A percentile compares a stretch with the other conserved stretches of the same genome.
These are phyloP conservation scores for Lumbricus terrestris DNA, from an alignment of 2,888 invertebrate genomes.

Conservation along the genomic window DNA sequence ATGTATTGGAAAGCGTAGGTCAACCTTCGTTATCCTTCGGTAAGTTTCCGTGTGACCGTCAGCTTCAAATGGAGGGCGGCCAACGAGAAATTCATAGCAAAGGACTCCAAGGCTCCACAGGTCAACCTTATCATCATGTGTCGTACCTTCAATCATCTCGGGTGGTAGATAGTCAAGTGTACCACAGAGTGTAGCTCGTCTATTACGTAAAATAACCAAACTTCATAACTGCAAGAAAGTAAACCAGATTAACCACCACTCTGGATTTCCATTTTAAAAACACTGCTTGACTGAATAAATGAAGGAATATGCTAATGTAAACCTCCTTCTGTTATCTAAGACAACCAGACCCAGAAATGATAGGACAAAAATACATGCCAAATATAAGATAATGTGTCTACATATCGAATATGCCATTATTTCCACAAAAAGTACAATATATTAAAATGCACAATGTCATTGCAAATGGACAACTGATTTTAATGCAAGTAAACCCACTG, in stretches of 20 bases:
- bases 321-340: no score
- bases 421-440: no score
- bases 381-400: no score
- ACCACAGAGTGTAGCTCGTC: slow-evolving; percentile 87
- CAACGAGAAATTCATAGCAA: slow-evolving; percentile 89
- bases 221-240: background rate
- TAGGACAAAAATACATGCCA: no score
- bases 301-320: no score
- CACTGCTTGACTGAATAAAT: background rate
- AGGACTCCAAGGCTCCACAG: slow-evolving; percentile 94
- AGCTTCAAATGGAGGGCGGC: slow-evolving; percentile 88
- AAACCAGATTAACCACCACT: background rate
- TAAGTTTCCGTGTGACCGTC: slow-evolving; percentile 62
- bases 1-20: slow-evolving; percentile 58
- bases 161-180: slow-evolving; percentile 94
- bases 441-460: no score
- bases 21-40: slow-evolving; percentile 58
- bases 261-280: background rate
- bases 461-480: no score
- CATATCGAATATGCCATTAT: no score
- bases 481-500: no score
- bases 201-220: slow-evolving; percentile 50
- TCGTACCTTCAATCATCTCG: slow-evolving; percentile 87
- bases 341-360: no score
- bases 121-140: slow-evolving; percentile 79